These are phyloP conservation scores for Alethe castanea DNA, from an alignment of 2,113 vertebrate species.

Conservation along the genomic window DNA sequence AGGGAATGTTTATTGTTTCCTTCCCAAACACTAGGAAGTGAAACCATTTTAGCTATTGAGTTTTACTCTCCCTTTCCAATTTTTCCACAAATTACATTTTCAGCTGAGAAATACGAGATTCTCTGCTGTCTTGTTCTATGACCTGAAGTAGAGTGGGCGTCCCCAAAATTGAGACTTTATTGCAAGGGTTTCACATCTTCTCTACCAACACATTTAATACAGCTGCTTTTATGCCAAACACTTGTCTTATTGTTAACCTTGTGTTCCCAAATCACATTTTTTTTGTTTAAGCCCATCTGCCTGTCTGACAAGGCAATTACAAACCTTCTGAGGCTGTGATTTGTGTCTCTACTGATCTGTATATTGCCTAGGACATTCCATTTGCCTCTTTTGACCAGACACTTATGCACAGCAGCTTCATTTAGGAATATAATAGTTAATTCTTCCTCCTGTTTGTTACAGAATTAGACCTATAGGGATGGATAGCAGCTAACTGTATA, in stretches of 20 bases:
- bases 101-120: neutral
- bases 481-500: neutral
- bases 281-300: neutral
- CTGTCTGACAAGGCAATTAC: neutral
- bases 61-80: neutral
- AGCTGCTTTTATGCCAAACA: neutral
- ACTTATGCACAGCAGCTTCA: neutral
- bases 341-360: neutral
- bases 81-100: neutral
- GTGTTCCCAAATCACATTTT: neutral
- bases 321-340: neutral
- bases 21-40: neutral
- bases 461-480: neutral
- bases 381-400: neutral
- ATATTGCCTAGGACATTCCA: neutral
- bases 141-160: neutral
- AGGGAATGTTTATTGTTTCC: neutral
- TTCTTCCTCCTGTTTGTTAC: neutral
- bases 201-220: neutral
- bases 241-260: neutral
- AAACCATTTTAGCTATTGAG: neutral
- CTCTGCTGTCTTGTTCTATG: neutral
- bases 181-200: neutral
- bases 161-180: neutral
- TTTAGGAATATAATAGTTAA: neutral